A percentile compares a stretch with the other conserved stretches of the same genome.
Conservation (phyloP, 2,888 invertebrate genomes). For the Agonopterix alstromeriana region DNA sequence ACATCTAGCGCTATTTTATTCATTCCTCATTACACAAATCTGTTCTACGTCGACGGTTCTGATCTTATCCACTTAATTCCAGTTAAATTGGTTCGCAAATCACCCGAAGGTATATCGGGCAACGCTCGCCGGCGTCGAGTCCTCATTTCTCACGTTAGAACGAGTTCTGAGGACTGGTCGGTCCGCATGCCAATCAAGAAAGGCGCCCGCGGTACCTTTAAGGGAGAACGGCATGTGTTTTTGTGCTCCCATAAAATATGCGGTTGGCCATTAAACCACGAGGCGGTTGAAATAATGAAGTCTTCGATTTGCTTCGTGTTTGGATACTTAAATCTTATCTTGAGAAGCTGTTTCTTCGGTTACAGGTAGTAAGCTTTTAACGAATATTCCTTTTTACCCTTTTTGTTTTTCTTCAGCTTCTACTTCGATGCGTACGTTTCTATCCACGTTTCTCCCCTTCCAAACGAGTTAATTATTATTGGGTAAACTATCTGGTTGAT, state of each 20-base stretch:
- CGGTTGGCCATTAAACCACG: conserved; percentile 37
- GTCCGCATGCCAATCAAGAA: conserved; percentile 64
- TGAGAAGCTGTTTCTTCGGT: neutral
- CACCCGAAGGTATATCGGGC: conserved; percentile 46
- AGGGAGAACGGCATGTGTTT: conserved; percentile 59
- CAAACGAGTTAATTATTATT: too few relatives aligned
- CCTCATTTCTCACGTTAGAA: conserved; percentile 64
- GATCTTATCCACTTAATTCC: conserved; percentile 9
- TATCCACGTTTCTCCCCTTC: too few relatives aligned
- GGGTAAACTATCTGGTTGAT: too few relatives aligned
- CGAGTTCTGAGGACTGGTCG: conserved; percentile 54
- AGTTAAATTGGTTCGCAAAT: conserved; percentile 35
- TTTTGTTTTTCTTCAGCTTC: neutral
- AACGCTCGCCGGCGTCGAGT: conserved; percentile 37
- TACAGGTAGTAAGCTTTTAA: neutral
- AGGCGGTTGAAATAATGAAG: conserved; percentile 28
- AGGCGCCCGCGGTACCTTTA: conserved; percentile 61
- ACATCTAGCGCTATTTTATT: neutral
- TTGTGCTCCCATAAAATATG: conserved; percentile 43
- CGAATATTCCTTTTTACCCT: neutral
- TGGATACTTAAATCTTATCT: conserved; percentile 1
- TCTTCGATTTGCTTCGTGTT: conserved; percentile 3
- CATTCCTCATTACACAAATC: neutral
- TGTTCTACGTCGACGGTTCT: neutral
- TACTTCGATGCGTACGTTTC: too few relatives aligned